Base-by-base conservation (phyloP, 2,797 vertebrate species). In the Gadopsis bispinosus region DNA sequence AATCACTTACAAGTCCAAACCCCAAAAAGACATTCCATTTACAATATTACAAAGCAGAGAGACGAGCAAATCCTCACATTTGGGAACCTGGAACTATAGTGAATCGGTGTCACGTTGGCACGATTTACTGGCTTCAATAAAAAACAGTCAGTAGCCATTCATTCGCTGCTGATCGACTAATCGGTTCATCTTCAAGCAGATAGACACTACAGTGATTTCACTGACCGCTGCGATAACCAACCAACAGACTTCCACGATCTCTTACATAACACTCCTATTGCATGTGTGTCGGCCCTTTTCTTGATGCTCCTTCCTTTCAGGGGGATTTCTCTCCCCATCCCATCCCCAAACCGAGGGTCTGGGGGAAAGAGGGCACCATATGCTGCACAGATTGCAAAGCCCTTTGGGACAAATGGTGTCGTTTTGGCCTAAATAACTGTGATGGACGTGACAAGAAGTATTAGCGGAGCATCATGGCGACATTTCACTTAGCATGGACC, bases 381-480 rank as follows among this genome's bases (percentile, higher is more conserved):
- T 63, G 37, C 17, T 33, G 53, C 1, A 14, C 7, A 29, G 5
- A 39, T 4, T 31, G 13, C 26, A 55, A 35, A n/a, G 13, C 16
- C 35, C 16, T 33, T 20, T 31, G 1, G 14, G 11, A 31, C 16
- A 22, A 5, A 17, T 10, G 9, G 12, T 1, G 37, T 33, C 8
- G 26, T 16, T 51, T 20, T 1, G 26, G 1, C 5, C 12, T n/a
- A 0, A 8, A 29, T 7, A 4, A 41, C 22, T 20, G 17, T n/a
- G 43, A n/a, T 12, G 9, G 11, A 5, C 29, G 3, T n/a, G n/a
- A 16, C 10, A 4, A 13, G 4, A 35, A 12, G 22, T 22, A 41
- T 20, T 0, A 22, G 0, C n/a, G 3, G 22, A 2, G 1, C 11
- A n/a, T n/a, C 1, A 19, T 43, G 16, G 4, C n/a, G 20, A 5